Percentiles rank a stretch among this genome's conserved stretches.
phyloP scores from a whole-genome alignment of 1,140 invertebrate genomes.

The Conus betulinus region DNA sequence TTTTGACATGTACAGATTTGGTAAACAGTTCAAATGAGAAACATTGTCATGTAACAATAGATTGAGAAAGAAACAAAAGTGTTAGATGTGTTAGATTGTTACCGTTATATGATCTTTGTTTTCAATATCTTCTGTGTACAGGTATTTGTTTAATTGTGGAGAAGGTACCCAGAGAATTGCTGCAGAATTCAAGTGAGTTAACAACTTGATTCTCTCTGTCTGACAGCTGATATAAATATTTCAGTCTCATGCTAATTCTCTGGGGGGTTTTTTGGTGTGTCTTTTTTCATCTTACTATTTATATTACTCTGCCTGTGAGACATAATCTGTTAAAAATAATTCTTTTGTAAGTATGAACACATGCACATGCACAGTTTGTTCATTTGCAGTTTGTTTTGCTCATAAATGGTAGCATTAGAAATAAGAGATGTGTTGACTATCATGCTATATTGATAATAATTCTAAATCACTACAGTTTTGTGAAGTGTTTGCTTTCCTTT shows the following conservation, averaged over 20 bases:
- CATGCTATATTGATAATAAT: too few relatives aligned
- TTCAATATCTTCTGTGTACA: constrained; percentile 58
- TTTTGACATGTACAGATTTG: too few relatives aligned
- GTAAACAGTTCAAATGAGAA: too few relatives aligned
- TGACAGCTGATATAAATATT: neutral
- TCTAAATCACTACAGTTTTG: too few relatives aligned
- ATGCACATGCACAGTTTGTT: too few relatives aligned
- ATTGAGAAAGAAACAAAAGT: too few relatives aligned
- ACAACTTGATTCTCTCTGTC: neutral
- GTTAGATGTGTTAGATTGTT: neutral
- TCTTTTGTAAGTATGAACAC: neutral
- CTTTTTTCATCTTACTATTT: neutral
- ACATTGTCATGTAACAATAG: too few relatives aligned
- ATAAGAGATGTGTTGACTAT: too few relatives aligned
- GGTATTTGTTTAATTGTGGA: constrained; percentile 95
- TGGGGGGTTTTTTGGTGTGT: neutral
- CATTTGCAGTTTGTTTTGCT: too few relatives aligned
- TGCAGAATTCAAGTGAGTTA: constrained; percentile 85
- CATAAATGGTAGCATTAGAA: too few relatives aligned
- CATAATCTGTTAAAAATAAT: neutral
- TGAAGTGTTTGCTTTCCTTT: too few relatives aligned
- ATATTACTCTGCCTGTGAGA: too few relatives aligned
- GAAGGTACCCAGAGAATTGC: constrained; percentile 92
- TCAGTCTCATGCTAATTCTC: neutral
- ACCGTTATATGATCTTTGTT: constrained; percentile 13